A percentile compares a stretch with the other conserved stretches of the same genome.
Evolutionary conservation across 2,113 vertebrate species (phyloP).

Genomic region (Egretta garzetta): DNA sequence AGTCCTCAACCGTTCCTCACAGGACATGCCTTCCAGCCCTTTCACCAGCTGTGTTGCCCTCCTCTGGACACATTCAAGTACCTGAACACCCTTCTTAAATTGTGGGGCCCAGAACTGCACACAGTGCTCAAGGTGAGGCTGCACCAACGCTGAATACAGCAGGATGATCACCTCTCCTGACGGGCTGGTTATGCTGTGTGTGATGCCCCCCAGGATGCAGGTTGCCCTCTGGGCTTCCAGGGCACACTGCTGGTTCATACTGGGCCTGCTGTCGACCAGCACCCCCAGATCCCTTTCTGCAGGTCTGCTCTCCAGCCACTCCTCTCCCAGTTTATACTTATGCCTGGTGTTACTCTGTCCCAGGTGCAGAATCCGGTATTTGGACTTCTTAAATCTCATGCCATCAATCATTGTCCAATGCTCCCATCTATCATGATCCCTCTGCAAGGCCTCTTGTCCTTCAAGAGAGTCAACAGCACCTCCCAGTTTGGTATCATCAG

Average conservation of each 20-base stretch:
- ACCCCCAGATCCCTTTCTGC: background rate
- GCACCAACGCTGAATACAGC: accelerated
- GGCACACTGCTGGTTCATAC: background rate
- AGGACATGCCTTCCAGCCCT: background rate
- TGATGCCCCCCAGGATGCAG: background rate
- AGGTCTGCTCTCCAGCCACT: background rate
- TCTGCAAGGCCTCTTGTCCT: background rate
- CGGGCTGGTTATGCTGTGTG: background rate
- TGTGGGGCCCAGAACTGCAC: background rate
- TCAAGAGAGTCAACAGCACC: background rate
- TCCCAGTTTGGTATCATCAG: background rate
- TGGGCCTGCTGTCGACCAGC: background rate
- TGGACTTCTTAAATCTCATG: background rate
- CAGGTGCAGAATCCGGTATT: background rate
- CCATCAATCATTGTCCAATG: background rate
- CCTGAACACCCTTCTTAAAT: background rate
- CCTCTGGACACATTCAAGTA: background rate
- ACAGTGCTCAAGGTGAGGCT: background rate
- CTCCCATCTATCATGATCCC: background rate
- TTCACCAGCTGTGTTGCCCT: background rate
- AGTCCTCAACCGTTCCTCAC: background rate
- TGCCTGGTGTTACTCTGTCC: accelerated
- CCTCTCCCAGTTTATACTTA: background rate
- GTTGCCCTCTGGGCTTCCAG: background rate
- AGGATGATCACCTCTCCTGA: background rate